phyloP scores from a whole-genome alignment of 1,140 invertebrate genomes.

The Lethrus apterus region DNA sequence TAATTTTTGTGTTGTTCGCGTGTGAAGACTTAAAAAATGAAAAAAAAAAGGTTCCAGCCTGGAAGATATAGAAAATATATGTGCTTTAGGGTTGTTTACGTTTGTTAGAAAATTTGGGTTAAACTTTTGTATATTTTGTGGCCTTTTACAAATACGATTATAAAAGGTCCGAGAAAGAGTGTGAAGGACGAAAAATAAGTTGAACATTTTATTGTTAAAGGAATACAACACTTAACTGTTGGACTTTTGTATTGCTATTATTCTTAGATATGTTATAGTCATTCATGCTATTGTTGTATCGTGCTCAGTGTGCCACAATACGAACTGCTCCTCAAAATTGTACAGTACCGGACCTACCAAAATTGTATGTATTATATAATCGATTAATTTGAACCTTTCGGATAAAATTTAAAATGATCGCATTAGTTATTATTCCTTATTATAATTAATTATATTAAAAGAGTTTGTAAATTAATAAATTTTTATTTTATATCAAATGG shows the following conservation, averaged over 20 bases:
- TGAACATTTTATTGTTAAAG: slow-evolving; percentile 15
- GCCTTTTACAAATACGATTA: slow-evolving; percentile 20
- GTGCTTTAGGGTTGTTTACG: too few relatives aligned
- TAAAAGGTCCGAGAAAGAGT: slow-evolving; percentile 18
- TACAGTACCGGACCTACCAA: slow-evolving; percentile 18
- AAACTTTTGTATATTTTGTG: slow-evolving; percentile 1
- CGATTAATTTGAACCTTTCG: slow-evolving; percentile 3
- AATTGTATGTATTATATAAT: not conserved
- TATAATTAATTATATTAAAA: too few relatives aligned
- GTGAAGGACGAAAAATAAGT: slow-evolving; percentile 12
- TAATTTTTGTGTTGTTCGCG: too few relatives aligned
- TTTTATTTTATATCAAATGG: too few relatives aligned
- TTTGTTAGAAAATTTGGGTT: too few relatives aligned
- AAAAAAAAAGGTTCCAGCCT: too few relatives aligned
- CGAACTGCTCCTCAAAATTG: slow-evolving; percentile 19
- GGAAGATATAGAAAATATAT: too few relatives aligned
- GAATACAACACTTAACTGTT: slow-evolving; percentile 22
- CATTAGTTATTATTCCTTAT: too few relatives aligned
- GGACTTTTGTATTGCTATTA: slow-evolving; percentile 23
- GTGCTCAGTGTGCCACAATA: slow-evolving; percentile 18
- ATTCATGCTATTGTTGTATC: slow-evolving; percentile 23
- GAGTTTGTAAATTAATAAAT: too few relatives aligned
- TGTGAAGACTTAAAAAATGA: too few relatives aligned
- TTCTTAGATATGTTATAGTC: slow-evolving; percentile 26
- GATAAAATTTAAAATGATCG: slow-evolving; percentile 7